These are phyloP conservation scores for Nymphalis c-album DNA, from an alignment of 2,888 invertebrate genomes.

Conservation along the genomic window DNA sequence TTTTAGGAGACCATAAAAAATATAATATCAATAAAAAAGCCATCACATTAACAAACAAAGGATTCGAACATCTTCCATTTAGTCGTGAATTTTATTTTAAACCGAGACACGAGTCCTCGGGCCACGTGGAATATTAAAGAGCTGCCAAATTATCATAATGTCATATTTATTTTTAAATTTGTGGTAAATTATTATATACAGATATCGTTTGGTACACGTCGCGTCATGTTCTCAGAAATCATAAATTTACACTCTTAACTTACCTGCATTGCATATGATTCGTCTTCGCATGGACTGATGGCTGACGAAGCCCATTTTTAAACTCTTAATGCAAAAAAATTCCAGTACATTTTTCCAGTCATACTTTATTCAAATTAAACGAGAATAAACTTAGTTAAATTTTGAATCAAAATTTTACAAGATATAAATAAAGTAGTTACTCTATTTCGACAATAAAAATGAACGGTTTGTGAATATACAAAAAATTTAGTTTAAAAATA, in stretches of 20 bases:
- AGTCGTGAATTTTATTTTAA: constrained; percentile 49
- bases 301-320: too few relatives aligned
- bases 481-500: too few relatives aligned
- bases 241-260: background rate
- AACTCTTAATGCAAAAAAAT: too few relatives aligned
- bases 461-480: too few relatives aligned
- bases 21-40: constrained; percentile 36
- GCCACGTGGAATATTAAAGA: constrained; percentile 47
- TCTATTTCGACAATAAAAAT: too few relatives aligned
- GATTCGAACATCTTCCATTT: constrained; percentile 39
- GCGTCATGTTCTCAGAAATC: background rate
- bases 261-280: constrained; percentile 1
- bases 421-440: too few relatives aligned
- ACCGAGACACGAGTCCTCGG: constrained; percentile 42
- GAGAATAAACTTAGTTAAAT: too few relatives aligned
- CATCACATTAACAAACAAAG: constrained; percentile 48
- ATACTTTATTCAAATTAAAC: too few relatives aligned
- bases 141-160: constrained; percentile 41
- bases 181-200: background rate
- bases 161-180: constrained; percentile 38
- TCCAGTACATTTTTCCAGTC: too few relatives aligned
- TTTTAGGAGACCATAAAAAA: constrained; percentile 30
- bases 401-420: too few relatives aligned
- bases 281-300: too few relatives aligned
- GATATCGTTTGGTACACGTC: background rate